Evolutionary conservation across 2,888 invertebrate genomes (phyloP), one percentile per base, ranked within the genome.

Genomic region (Drosophila putrida): DNA sequence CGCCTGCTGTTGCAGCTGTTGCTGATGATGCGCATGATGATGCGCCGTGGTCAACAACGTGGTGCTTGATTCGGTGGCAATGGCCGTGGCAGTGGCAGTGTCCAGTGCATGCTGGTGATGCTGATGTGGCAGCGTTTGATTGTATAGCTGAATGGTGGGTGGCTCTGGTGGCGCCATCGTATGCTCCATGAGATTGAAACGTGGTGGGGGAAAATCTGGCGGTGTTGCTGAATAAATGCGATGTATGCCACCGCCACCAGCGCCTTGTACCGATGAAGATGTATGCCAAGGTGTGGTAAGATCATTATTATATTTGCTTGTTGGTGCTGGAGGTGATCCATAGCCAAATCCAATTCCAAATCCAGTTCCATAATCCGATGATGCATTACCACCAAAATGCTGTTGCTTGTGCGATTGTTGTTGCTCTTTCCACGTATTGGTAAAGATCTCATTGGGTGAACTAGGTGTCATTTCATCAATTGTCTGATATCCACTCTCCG

Each of bases 401-500:
- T 58, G 47, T 67, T 84, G 78, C 77, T 89, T 90, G 57, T 75
- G 69, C 31, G 36, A 8, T 20, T 65, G 69, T 13, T 80, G 72
- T 38, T 76, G 80, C 39, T 90, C 89, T 36, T 64, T 60, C 90
- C 90, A 90, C 53, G 82, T 81, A 27, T 78, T 77, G 36, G 90
- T 90, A 35, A 90, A 90, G 4, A 90, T 75, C 57, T 90, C 90
- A 49, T 88, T 89, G 4, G 83, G 75, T 41, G 90, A 81, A 65
- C 88, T 90, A 27, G 91, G 85, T 63, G 90, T 90, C 54, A 91
- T 75, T 57, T 91, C 90, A 38, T 90, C 84, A 62, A 91, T 87
- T 8, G 91, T 86, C 47, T 87, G 90, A 71, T 91, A 91, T 6
- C 83, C 91, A 13, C 90, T 80, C 60, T 90, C 90, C 10, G 90